Conservation (phyloP, 2,113 vertebrate genomes). For the Elachura formosa region DNA sequence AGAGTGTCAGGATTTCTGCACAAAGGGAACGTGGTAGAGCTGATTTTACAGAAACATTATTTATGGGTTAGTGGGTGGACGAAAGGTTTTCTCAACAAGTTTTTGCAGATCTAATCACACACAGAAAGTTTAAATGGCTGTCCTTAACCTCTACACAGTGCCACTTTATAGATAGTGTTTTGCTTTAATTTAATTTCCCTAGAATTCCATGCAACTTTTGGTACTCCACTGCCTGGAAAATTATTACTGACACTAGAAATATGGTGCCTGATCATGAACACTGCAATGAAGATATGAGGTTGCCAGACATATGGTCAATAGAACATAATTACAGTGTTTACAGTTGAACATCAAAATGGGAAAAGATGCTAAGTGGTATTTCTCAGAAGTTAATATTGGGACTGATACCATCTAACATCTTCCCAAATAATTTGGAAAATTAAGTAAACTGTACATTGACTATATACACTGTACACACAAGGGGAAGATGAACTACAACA, state of each 20-base stretch:
- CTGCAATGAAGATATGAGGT: constrained; percentile 9
- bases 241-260: constrained; percentile 46
- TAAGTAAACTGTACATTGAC: background rate
- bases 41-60: background rate
- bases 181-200: background rate
- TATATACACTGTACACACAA: background rate
- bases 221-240: background rate
- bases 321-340: constrained; percentile 49
- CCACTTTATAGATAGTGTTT: background rate
- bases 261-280: background rate
- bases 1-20: background rate
- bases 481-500: constrained; percentile 12
- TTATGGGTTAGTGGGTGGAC: background rate
- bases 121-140: background rate
- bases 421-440: constrained; percentile 45
- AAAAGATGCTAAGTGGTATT: constrained; percentile 44
- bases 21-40: background rate
- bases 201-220: background rate
- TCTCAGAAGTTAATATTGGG: constrained; percentile 47
- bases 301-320: constrained; percentile 37
- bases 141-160: background rate
- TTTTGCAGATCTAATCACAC: background rate
- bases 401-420: constrained; percentile 19
- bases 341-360: constrained; percentile 40
- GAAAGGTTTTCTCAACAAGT: background rate